Evolutionary conservation across 2,797 vertebrate species (phyloP), one percentile per base, ranked within the genome.

Genomic region (Pampus argenteus): DNA sequence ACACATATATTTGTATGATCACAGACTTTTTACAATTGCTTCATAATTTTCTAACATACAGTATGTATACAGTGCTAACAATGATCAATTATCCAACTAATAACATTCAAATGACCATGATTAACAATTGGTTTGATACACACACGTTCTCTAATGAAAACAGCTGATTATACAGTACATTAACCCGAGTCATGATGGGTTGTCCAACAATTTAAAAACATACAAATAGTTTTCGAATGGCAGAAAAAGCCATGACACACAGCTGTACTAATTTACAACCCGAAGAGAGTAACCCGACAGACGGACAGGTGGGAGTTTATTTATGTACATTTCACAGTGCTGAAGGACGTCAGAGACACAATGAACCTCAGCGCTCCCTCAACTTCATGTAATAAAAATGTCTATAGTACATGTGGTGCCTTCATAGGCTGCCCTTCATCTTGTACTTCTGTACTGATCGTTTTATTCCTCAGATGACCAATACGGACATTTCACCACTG

Each of bases 101-200:
- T 89, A 87, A 93, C 91, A 90, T 88, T 88, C 86, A 93, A 89
- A 90, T 90, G 58, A 92, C 89, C 78, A 93, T 90, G 85, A 89
- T 91, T 88, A 89, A 92, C 89, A 80, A 82, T 84, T 88, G 56
- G 79, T 88, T 88, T 88, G 91, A 90, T 91, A 93, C 92, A 91
- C 92, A 93, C 89, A 94, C 90, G 91, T 93, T 91, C 91, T 92
- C 81, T 86, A 91, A 94, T 91, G 87, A 94, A 94, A 94, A 94
- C 89, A 94, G 88, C 90, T 90, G 90, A 90, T 91, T 88, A 87
- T 85, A 91, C 88, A 86, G 81, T 77, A 90, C 87, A 86, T 68
- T 74, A 90, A 91, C 88, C 89, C 84, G 83, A 66, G 71, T 83
- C 81, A 71, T 79, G 72, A 85, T 82, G 88, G 85, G 87, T 89